A percentile compares a stretch with the other conserved stretches of the same genome.
Conservation (phyloP, 2,888 invertebrate genomes). For the Miltochrista miniata region DNA sequence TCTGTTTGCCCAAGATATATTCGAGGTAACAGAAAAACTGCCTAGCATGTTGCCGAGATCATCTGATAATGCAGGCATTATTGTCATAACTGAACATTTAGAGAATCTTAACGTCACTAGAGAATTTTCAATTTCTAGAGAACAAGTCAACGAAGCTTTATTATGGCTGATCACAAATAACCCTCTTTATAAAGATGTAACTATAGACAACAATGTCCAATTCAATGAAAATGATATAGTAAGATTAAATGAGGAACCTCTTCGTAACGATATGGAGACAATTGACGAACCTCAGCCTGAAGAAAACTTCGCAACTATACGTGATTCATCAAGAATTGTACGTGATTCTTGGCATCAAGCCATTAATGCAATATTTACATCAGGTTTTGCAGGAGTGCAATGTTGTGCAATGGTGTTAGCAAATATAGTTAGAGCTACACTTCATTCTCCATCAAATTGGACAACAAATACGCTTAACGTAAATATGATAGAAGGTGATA, state of each 20-base stretch:
- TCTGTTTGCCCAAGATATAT: conserved; percentile 6
- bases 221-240: neutral
- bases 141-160: conserved; percentile 10
- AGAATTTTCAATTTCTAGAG: conserved; percentile 6
- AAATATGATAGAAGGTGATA: neutral
- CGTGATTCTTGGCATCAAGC: conserved; percentile 42
- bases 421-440: conserved; percentile 23
- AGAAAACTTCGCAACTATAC: too few species aligned
- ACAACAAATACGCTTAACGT: neutral
- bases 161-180: conserved; percentile 8
- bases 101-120: conserved; percentile 10
- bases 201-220: conserved; percentile 1
- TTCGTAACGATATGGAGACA: too few species aligned
- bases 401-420: conserved; percentile 37
- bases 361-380: conserved; percentile 26
- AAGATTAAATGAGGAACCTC: neutral
- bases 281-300: too few species aligned
- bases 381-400: conserved; percentile 30
- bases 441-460: neutral
- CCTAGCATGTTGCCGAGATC: conserved; percentile 13
- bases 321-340: conserved; percentile 21
- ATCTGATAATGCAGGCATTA: conserved; percentile 5
- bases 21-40: conserved; percentile 12
- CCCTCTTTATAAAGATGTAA: conserved; percentile 4
- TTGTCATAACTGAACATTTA: conserved; percentile 9